These are phyloP conservation scores for Archips xylosteana DNA, from an alignment of 2,888 invertebrate genomes.

Conservation along the genomic window DNA sequence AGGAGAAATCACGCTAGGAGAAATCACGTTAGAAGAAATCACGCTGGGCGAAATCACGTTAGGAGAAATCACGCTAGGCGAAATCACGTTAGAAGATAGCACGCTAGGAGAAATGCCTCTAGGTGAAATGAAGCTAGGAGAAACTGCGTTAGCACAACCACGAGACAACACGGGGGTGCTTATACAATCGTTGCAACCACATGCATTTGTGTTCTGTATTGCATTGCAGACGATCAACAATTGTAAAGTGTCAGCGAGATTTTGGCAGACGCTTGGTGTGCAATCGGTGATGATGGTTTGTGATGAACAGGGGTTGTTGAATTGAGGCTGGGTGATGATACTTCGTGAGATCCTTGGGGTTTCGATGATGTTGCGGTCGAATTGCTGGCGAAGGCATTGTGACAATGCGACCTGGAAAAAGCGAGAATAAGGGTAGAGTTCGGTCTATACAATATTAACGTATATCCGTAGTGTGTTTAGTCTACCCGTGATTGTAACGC, in stretches of 20 bases:
- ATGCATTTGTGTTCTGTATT: constrained; percentile 61
- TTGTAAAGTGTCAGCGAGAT: constrained; percentile 69
- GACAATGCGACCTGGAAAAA: constrained; percentile 55
- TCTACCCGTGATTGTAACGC: too few species aligned
- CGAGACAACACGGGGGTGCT: constrained; percentile 55
- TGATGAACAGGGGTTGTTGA: constrained; percentile 26
- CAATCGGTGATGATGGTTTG: constrained; percentile 69
- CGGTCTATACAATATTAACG: too few species aligned
- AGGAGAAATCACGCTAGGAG: constrained; percentile 48
- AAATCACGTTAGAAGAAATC: constrained; percentile 44
- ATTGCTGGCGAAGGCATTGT: constrained; percentile 53
- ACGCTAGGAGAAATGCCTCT: constrained; percentile 34
- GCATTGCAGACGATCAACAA: constrained; percentile 70
- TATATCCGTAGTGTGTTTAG: too few species aligned
- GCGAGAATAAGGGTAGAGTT: background rate
- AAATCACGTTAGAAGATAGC: constrained; percentile 46
- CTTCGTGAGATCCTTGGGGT: constrained; percentile 42
- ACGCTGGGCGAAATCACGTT: constrained; percentile 46
- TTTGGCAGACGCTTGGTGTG: constrained; percentile 69
- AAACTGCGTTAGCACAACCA: constrained; percentile 56
- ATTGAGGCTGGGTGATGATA: constrained; percentile 18
- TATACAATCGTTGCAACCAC: constrained; percentile 59
- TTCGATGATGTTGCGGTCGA: constrained; percentile 50
- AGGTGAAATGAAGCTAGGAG: constrained; percentile 39
- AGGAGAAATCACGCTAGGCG: constrained; percentile 47